These are phyloP conservation scores for Eueides isabella DNA, from an alignment of 1,140 invertebrate species.

Conservation along the genomic window DNA sequence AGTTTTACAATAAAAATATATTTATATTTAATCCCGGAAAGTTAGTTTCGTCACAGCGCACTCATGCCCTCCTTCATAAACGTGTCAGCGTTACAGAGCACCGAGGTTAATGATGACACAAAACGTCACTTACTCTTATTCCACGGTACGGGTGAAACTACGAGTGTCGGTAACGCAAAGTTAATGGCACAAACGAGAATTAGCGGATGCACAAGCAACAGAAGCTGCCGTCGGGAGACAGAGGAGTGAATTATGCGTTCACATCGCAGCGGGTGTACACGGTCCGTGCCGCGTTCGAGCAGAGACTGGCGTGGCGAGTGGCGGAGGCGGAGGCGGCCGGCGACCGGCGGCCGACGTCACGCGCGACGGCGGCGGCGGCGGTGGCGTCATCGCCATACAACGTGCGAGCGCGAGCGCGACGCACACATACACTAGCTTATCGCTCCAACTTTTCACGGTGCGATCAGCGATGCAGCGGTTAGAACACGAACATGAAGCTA, in stretches of 20 bases:
- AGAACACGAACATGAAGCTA: constrained; percentile 15
- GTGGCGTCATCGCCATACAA: constrained; percentile 57
- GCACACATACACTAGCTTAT: constrained; percentile 38
- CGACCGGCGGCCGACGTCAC: constrained; percentile 47
- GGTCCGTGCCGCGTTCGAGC: constrained; percentile 71
- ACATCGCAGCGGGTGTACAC: constrained; percentile 78
- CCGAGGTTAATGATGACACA: constrained; percentile 63
- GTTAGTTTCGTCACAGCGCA: constrained; percentile 56
- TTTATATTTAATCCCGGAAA: constrained; percentile 37
- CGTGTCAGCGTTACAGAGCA: constrained; percentile 57
- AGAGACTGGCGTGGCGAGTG: constrained; percentile 58
- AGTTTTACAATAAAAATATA: constrained; percentile 16
- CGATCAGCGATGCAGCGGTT: not conserved
- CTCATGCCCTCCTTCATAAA: constrained; percentile 48
- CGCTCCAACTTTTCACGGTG: constrained; percentile 33
- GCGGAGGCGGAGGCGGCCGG: constrained; percentile 41
- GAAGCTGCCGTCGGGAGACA: constrained; percentile 76
- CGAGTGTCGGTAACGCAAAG: constrained; percentile 49
- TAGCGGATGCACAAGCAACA: constrained; percentile 62
- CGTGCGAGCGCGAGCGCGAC: constrained; percentile 35
- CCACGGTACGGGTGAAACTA: constrained; percentile 45
- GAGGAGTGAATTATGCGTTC: constrained; percentile 68
- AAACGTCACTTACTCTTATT: constrained; percentile 72
- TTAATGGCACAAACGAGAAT: constrained; percentile 57
- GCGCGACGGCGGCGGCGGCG: constrained; percentile 48